These are phyloP conservation scores for Diplodus sargus DNA, from an alignment of 2,797 vertebrate genomes.

Conservation along the genomic window DNA sequence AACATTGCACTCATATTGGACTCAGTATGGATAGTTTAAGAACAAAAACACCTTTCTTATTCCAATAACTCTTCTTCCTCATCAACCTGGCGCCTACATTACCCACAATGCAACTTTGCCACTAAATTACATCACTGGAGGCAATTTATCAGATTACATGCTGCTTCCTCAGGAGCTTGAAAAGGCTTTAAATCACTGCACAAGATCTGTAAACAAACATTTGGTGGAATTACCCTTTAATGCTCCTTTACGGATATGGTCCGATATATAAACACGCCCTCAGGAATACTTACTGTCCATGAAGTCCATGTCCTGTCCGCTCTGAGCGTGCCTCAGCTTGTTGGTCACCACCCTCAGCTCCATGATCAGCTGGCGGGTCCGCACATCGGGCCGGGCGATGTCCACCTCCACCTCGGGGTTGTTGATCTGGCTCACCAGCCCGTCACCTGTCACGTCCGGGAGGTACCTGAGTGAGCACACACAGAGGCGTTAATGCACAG, in stretches of 20 bases:
- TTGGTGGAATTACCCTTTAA: too few species aligned
- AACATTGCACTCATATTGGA: too few species aligned
- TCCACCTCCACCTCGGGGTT: conserved; percentile 91
- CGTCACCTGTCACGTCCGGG: conserved; percentile 86
- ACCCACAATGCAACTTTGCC: too few species aligned
- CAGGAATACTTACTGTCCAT: conserved; percentile 86
- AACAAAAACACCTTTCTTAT: too few species aligned
- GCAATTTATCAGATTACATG: too few species aligned
- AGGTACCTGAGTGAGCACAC: conserved; percentile 85
- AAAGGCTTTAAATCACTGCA: too few species aligned
- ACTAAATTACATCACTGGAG: too few species aligned
- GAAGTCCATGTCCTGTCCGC: conserved; percentile 88
- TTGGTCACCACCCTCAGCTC: conserved; percentile 89
- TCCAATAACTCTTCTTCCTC: too few species aligned
- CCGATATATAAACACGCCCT: neutral
- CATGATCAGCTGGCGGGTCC: conserved; percentile 88
- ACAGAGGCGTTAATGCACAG: neutral
- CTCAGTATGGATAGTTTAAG: too few species aligned
- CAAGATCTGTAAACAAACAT: too few species aligned
- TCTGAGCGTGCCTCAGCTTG: conserved; percentile 88
- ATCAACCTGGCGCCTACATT: too few species aligned
- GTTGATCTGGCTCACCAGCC: conserved; percentile 88
- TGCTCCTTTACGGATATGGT: neutral
- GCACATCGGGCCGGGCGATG: conserved; percentile 83
- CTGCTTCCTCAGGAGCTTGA: too few species aligned